Percentiles rank a stretch among this genome's conserved stretches.
Evolutionary conservation across 2,888 invertebrate species (phyloP).

Genomic region (Dasypogon diadema): DNA sequence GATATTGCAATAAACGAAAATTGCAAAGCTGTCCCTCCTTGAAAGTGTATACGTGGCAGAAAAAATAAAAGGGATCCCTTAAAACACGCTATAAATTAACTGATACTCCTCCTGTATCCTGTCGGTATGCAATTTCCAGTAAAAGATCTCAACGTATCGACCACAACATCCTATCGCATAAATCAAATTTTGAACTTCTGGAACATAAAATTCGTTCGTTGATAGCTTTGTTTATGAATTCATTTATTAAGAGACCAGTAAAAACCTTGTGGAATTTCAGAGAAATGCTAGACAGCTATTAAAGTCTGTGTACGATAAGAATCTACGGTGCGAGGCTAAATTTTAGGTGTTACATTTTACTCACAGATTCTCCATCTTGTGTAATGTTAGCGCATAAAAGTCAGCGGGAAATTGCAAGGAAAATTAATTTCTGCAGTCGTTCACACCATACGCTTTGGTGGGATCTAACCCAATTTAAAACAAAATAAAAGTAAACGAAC

Average conservation of each 20-base stretch:
- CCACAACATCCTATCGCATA: conserved; percentile 5
- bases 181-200: not conserved
- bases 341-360: no score
- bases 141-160: conserved; percentile 36
- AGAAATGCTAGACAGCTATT: no score
- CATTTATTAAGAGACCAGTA: conserved; percentile 20
- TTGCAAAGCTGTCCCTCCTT: conserved; percentile 20
- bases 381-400: no score
- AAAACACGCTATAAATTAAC: conserved; percentile 14
- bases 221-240: conserved; percentile 29
- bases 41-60: not conserved
- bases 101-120: not conserved
- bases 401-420: no score
- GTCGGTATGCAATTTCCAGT: conserved; percentile 15
- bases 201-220: not conserved
- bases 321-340: no score
- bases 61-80: conserved; percentile 4
- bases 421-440: no score
- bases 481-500: no score
- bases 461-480: no score
- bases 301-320: no score
- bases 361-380: no score
- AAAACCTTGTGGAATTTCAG: not conserved
- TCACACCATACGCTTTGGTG: no score
- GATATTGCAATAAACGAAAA: conserved; percentile 32